These are phyloP conservation scores for Halictus rubicundus DNA, from an alignment of 1,140 invertebrate genomes.

Conservation along the genomic window DNA sequence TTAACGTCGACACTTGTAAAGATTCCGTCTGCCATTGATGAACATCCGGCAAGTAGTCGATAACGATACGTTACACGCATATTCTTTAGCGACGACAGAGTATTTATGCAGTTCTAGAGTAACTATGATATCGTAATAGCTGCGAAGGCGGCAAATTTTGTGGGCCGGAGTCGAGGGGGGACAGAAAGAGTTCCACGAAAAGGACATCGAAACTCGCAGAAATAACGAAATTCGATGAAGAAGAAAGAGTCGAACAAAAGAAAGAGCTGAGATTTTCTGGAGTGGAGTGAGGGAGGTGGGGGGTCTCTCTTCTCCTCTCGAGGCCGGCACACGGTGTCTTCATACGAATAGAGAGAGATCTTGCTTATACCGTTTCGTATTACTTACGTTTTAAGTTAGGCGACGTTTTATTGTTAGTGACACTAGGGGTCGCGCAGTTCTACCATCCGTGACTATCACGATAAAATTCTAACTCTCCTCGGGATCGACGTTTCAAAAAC, in stretches of 20 bases:
- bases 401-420: conserved; percentile 15
- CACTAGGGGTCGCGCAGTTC: conserved; percentile 10
- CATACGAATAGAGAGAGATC: conserved; percentile 29
- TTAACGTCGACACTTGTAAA: conserved; percentile 32
- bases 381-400: conserved; percentile 25
- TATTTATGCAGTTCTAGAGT: conserved; percentile 51
- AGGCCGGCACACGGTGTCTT: not conserved
- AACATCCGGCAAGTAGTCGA: conserved; percentile 7
- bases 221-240: no score
- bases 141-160: not conserved
- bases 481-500: not conserved
- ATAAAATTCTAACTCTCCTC: not conserved
- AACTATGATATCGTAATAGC: conserved; percentile 24
- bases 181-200: not conserved
- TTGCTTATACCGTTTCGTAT: conserved; percentile 52
- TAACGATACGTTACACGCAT: conserved; percentile 29
- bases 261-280: not conserved
- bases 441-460: not conserved
- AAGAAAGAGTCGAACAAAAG: no score
- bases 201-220: not conserved
- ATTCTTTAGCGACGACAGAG: conserved; percentile 39
- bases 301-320: not conserved
- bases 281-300: no score
- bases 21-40: conserved; percentile 42
- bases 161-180: not conserved